Base-by-base conservation (phyloP, 2,113 vertebrate genomes). In the Elachura formosa region DNA sequence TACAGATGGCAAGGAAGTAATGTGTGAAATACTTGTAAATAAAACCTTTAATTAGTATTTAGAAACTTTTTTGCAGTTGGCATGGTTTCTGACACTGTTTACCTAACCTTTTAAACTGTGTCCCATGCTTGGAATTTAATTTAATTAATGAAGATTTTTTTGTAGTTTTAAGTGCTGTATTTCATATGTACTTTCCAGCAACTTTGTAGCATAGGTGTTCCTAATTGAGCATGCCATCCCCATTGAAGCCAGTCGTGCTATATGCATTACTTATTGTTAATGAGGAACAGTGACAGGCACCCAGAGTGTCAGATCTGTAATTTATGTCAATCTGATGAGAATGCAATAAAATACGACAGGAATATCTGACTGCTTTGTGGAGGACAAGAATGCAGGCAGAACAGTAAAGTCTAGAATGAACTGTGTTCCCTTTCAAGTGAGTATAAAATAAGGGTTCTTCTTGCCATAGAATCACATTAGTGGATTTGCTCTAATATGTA, bases 1-100 rank as follows among this genome's bases (percentile, higher is more conserved):
- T 78, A 73, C 72, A 89, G 76, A 74, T 95, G 73, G 71, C 45
- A 87, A 94, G 82, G 67, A 94, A 87, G 81, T 82, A 43, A 85
- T 67, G 83, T 34, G 3, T 93, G 17, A 94, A 95, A 85, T 96
- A 67, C 76, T 95, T 87, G 61, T 68, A 80, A 94, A 59, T 75
- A 82, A 51, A 92, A 79, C 51, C 11, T 51, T 89, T 89, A 89
- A 97, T 63, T 96, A 96, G 67, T 87, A 91, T 94, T 91, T 92
- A 46, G 64, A 84, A 94, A 94, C 41, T 81, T n/a, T 84, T 89
- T 78, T 87, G 38, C 52, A 59, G 36, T 78, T 90, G 36, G 25
- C 34, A 55, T 76, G 43, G 55, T 76, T 91, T 93, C 78, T 87
- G 31, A 66, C 84, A 72, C 15, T 61, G n/a, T 82, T 91, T 76